A percentile compares a stretch with the other conserved stretches of the same genome.
Evolutionary conservation across 2,113 vertebrate species (phyloP).

Genomic region (Passer montanus): DNA sequence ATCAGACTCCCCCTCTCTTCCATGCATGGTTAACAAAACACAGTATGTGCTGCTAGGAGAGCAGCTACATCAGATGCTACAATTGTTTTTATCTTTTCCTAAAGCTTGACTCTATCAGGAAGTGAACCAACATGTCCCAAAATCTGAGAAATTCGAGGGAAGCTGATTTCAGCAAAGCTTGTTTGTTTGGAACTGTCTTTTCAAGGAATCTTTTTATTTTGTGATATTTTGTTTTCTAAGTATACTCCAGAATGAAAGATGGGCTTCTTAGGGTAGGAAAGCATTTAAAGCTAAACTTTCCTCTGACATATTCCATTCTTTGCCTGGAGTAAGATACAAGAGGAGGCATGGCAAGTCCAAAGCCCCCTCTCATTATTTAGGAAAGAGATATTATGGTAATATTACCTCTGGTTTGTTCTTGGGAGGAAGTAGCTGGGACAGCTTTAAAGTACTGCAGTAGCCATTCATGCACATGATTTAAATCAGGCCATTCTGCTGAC

Average conservation of each 20-base stretch:
- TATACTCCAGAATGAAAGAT: background rate
- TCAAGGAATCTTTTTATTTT: background rate
- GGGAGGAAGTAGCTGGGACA: background rate
- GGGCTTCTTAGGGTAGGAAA: background rate
- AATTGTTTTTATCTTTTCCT: background rate
- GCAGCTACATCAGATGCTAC: background rate
- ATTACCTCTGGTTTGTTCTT: background rate
- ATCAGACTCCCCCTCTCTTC: background rate
- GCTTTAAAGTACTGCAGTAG: background rate
- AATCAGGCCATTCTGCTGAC: background rate
- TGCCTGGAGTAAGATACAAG: background rate
- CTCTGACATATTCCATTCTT: background rate
- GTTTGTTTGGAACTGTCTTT: background rate
- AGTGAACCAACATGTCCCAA: background rate
- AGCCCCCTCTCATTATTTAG: background rate
- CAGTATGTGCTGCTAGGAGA: background rate
- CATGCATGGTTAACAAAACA: background rate
- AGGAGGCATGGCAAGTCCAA: background rate
- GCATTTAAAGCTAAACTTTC: background rate
- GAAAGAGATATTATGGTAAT: background rate
- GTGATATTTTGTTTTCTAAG: background rate
- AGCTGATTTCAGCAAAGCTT: background rate
- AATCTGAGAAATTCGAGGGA: background rate
- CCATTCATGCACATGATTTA: conserved; percentile 9
- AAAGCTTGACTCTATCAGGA: background rate